Evolutionary conservation across 2,888 invertebrate species (phyloP).

Genomic region (Zygogramma bicolorata): DNA sequence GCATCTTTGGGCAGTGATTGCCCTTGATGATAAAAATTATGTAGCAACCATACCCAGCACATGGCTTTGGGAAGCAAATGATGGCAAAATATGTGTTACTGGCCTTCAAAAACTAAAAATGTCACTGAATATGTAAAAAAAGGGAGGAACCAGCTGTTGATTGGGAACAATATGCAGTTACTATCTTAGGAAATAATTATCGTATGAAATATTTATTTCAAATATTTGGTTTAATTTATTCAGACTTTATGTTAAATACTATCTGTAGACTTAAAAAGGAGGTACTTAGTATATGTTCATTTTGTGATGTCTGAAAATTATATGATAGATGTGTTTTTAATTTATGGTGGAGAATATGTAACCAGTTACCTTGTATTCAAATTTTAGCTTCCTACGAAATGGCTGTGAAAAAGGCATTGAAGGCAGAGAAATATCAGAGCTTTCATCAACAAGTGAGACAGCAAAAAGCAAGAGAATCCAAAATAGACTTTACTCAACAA

Average conservation of each 20-base stretch:
- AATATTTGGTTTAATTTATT: constrained; percentile 21
- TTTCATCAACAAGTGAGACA: constrained; percentile 27
- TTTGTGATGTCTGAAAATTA: constrained; percentile 24
- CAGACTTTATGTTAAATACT: constrained; percentile 16
- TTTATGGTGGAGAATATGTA: constrained; percentile 24
- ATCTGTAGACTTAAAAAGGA: constrained; percentile 10
- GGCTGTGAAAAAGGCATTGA: constrained; percentile 25
- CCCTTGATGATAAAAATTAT: constrained; percentile 28
- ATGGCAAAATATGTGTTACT: constrained; percentile 31
- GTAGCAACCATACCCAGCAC: constrained; percentile 29
- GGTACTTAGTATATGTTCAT: constrained; percentile 22
- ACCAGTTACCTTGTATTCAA: constrained; percentile 14
- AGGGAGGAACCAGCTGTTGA: constrained; percentile 25
- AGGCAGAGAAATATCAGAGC: constrained; percentile 31
- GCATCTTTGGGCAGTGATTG: constrained; percentile 33
- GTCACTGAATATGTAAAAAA: constrained; percentile 29
- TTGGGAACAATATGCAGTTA: constrained; percentile 31
- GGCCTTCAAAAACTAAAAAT: constrained; percentile 33
- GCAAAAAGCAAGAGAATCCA: constrained; percentile 25
- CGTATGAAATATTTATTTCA: constrained; percentile 21
- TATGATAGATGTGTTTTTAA: constrained; percentile 22
- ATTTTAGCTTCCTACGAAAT: constrained; percentile 29
- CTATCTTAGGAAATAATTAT: constrained; percentile 32
- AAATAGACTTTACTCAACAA: constrained; percentile 22
- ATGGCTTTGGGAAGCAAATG: constrained; percentile 27